Percentiles rank a stretch among this genome's conserved stretches.
These are phyloP conservation scores for Bovichtus variegatus DNA, from an alignment of 2,797 vertebrate genomes.

Conservation along the genomic window DNA sequence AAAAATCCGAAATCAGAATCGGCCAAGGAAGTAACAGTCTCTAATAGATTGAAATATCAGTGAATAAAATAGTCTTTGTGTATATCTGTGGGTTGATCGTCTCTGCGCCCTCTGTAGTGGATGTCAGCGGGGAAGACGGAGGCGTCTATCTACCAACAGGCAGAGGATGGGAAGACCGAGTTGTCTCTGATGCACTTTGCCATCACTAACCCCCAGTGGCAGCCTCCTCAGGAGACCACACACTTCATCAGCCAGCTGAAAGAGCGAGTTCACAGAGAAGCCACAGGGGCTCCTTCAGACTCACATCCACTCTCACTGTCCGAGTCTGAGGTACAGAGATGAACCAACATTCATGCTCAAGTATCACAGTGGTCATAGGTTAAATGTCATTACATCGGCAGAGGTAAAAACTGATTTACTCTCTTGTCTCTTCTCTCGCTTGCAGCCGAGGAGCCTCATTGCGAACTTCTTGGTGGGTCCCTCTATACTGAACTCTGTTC, in stretches of 20 bases:
- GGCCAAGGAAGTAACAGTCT: no score
- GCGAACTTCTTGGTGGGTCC: constrained; percentile 92
- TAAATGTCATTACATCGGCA: neutral
- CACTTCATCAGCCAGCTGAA: constrained; percentile 97
- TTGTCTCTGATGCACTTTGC: constrained; percentile 99
- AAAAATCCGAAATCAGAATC: no score
- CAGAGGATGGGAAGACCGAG: constrained; percentile 97
- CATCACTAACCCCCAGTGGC: constrained; percentile 98
- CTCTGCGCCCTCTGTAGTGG: constrained; percentile 85
- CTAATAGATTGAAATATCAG: neutral
- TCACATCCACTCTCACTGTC: constrained; percentile 90
- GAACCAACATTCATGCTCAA: neutral
- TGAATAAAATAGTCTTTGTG: neutral
- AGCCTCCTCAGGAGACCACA: constrained; percentile 94
- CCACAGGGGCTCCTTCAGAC: constrained; percentile 85
- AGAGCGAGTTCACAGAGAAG: constrained; percentile 95
- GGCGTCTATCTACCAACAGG: constrained; percentile 98
- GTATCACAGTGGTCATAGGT: neutral
- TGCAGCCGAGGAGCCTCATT: constrained; percentile 95
- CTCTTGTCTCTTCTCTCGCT: constrained; percentile 20
- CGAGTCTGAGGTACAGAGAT: constrained; percentile 90
- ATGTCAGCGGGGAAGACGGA: constrained; percentile 96
- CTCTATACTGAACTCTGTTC: constrained; percentile 87
- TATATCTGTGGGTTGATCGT: neutral
- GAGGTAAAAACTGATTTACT: neutral